These are phyloP conservation scores for Corella eumyota DNA, from an alignment of 23 tunicate genomes.

Conservation along the genomic window DNA sequence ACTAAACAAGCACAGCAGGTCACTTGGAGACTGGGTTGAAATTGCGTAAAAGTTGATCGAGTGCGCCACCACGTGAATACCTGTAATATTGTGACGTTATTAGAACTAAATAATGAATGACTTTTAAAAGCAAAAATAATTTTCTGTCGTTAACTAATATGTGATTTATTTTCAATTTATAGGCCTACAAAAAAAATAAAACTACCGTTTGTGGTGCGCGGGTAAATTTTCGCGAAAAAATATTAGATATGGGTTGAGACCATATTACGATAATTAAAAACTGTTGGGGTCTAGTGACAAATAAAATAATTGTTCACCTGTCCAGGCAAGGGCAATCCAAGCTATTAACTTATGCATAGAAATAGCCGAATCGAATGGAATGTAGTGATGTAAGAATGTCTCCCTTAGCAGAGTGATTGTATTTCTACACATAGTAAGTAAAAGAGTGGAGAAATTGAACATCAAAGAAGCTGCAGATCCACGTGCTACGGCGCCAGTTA, in stretches of 20 bases:
- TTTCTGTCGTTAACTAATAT: too few relatives aligned
- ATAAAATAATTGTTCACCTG: slow-evolving; percentile 14
- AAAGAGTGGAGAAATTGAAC: slow-evolving; percentile 81
- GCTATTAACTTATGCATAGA: slow-evolving; percentile 66
- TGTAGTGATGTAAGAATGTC: slow-evolving; percentile 83
- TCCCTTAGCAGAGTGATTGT: slow-evolving; percentile 75
- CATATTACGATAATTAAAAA: too few relatives aligned
- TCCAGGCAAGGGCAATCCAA: slow-evolving; percentile 69
- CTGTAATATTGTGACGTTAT: too few relatives aligned
- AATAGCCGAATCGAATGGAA: slow-evolving; percentile 84
- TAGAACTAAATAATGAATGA: background rate
- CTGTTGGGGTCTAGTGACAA: too few relatives aligned
- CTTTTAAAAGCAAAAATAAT: too few relatives aligned
- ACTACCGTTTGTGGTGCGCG: too few relatives aligned
- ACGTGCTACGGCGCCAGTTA: slow-evolving; percentile 41
- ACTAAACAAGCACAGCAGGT: slow-evolving; percentile 59
- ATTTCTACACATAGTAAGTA: slow-evolving; percentile 83
- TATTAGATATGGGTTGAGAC: too few relatives aligned
- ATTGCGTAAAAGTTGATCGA: slow-evolving; percentile 81
- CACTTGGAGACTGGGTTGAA: slow-evolving; percentile 61
- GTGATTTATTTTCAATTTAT: too few relatives aligned
- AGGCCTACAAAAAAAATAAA: too few relatives aligned
- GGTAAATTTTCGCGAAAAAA: too few relatives aligned
- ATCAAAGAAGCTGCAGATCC: slow-evolving; percentile 81
- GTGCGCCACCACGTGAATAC: slow-evolving; percentile 63